Percentiles rank a stretch among this genome's conserved stretches.
These are phyloP conservation scores for Origma solitaria DNA, from an alignment of 2,113 vertebrate genomes.

Conservation along the genomic window DNA sequence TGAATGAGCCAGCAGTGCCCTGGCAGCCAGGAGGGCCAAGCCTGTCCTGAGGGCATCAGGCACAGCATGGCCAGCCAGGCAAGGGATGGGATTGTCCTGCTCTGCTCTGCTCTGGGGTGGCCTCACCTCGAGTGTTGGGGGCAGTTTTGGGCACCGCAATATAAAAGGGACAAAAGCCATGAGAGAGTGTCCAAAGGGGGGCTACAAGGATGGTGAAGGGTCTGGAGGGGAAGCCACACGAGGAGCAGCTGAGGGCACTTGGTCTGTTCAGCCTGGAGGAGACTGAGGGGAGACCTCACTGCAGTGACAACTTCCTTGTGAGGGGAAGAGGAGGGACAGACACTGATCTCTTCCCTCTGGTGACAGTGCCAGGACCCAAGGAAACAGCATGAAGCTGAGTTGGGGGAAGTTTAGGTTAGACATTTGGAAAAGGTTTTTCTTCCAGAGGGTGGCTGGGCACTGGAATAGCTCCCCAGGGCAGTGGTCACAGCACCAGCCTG, in stretches of 20 bases:
- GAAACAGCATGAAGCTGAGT: background rate
- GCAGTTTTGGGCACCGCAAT: background rate
- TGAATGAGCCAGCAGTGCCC: background rate
- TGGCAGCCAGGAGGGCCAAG: background rate
- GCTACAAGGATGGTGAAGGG: background rate
- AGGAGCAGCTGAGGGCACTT: background rate
- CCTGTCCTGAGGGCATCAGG: background rate
- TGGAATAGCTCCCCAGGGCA: background rate
- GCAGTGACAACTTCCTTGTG: fast-evolving
- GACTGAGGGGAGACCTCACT: background rate
- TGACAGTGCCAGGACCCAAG: fast-evolving
- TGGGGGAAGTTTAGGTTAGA: background rate
- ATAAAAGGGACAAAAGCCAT: fast-evolving
- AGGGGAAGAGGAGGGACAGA: background rate
- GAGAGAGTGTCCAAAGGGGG: background rate
- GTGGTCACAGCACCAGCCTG: background rate
- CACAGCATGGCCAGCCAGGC: fast-evolving
- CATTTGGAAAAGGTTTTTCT: background rate
- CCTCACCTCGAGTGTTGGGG: background rate
- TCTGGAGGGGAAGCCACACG: fast-evolving
- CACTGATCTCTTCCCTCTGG: fast-evolving
- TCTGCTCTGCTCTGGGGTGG: fast-evolving
- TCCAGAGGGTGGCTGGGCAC: background rate
- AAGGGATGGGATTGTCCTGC: background rate
- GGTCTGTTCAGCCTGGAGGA: background rate